Evolutionary conservation across 2,888 invertebrate genomes (phyloP).

Genomic region (Netelia fuscicornis): DNA sequence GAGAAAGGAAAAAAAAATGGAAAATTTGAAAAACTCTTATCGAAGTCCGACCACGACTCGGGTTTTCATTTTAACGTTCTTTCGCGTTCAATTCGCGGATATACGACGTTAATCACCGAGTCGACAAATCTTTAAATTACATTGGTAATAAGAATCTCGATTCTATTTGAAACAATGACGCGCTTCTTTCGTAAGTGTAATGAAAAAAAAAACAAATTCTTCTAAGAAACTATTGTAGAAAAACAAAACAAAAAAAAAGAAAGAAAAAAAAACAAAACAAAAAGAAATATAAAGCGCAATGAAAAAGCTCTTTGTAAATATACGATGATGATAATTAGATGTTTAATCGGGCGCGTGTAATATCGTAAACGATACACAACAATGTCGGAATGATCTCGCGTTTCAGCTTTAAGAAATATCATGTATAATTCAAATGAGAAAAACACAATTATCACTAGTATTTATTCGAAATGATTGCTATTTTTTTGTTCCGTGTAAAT

Average conservation of each 20-base stretch:
- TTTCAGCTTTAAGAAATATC: constrained; percentile 76
- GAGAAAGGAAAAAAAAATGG: constrained; percentile 64
- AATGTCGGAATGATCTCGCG: constrained; percentile 48
- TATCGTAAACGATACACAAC: constrained; percentile 35
- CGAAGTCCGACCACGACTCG: constrained; percentile 70
- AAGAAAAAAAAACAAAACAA: constrained; percentile 19
- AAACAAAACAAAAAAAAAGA: constrained; percentile 31
- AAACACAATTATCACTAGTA: constrained; percentile 62
- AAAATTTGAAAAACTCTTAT: constrained; percentile 67
- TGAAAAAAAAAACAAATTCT: constrained; percentile 40
- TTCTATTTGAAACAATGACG: constrained; percentile 57
- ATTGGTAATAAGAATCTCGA: constrained; percentile 66
- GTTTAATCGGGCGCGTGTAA: constrained; percentile 38
- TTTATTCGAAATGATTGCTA: constrained; percentile 71
- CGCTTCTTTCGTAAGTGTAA: constrained; percentile 61
- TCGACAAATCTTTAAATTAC: constrained; percentile 52
- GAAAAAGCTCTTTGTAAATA: constrained; percentile 65
- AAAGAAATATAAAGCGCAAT: constrained; percentile 54
- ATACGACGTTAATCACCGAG: constrained; percentile 64
- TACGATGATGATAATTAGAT: constrained; percentile 49
- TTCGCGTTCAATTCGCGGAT: constrained; percentile 56
- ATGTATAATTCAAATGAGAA: constrained; percentile 64
- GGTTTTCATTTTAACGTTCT: constrained; percentile 60
- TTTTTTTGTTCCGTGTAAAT: constrained; percentile 69
- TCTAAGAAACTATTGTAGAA: constrained; percentile 58